Evolutionary conservation across 2,888 invertebrate species (phyloP).

Genomic region (Malachius bipustulatus): DNA sequence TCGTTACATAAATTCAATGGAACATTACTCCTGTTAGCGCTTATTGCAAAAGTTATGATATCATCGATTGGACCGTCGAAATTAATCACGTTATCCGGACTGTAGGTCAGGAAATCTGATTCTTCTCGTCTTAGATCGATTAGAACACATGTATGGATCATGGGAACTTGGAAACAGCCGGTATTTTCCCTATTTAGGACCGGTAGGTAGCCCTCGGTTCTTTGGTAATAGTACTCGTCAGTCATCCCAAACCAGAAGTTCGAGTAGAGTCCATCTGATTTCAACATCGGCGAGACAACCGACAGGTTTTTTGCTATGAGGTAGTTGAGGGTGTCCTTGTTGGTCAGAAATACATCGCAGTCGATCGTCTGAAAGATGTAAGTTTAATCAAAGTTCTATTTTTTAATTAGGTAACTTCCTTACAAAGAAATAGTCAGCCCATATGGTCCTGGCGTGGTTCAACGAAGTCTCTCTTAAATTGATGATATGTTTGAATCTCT

Average conservation of each 20-base stretch:
- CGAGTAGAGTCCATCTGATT: slow-evolving; percentile 78
- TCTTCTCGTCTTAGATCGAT: slow-evolving; percentile 51
- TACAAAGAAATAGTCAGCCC: slow-evolving; percentile 87
- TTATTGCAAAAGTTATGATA: slow-evolving; percentile 82
- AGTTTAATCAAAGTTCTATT: not conserved
- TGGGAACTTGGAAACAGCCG: slow-evolving; percentile 77
- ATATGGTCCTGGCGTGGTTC: slow-evolving; percentile 55
- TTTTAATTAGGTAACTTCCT: slow-evolving; percentile 29
- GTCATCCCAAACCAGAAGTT: slow-evolving; percentile 97
- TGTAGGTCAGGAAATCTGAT: slow-evolving; percentile 62
- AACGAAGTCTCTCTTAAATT: slow-evolving; percentile 64
- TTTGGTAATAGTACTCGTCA: slow-evolving; percentile 65
- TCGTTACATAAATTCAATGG: slow-evolving; percentile 72
- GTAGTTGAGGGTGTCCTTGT: slow-evolving; percentile 47
- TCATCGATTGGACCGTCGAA: slow-evolving; percentile 71
- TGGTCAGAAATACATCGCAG: slow-evolving; percentile 70
- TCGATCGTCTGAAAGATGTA: slow-evolving; percentile 61
- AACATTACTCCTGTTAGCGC: slow-evolving; percentile 56
- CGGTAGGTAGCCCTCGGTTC: slow-evolving; percentile 75
- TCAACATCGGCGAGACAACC: slow-evolving; percentile 74
- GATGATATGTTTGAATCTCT: slow-evolving; percentile 69
- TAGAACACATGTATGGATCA: slow-evolving; percentile 83
- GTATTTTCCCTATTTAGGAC: slow-evolving; percentile 54
- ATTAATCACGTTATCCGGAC: slow-evolving; percentile 44
- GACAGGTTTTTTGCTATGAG: slow-evolving; percentile 51